phyloP scores from a whole-genome alignment of 2,888 invertebrate genomes.

The Mylabris sibirica region DNA sequence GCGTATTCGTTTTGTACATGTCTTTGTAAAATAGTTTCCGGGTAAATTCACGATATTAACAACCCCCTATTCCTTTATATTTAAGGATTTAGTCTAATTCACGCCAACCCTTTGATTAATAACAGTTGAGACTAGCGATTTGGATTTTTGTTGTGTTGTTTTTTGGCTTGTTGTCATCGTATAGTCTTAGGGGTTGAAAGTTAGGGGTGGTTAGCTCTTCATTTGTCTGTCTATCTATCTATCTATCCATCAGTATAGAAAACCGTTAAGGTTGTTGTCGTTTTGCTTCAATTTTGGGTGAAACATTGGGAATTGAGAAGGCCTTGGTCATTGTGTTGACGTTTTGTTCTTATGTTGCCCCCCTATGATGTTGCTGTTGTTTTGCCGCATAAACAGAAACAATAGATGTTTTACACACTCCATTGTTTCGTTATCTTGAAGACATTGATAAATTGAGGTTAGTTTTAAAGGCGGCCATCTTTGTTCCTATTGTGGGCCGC shows the following conservation, averaged over 20 bases:
- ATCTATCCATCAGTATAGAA: not conserved
- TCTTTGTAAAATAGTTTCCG: conserved; percentile 1
- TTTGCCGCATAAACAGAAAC: conserved; percentile 61
- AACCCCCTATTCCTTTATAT: conserved; percentile 42
- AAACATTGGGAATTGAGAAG: conserved; percentile 40
- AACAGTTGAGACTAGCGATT: not conserved
- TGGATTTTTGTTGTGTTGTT: not conserved
- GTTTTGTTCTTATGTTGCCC: conserved; percentile 52
- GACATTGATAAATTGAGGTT: conserved; percentile 64
- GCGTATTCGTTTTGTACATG: conserved; percentile 4
- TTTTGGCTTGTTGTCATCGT: too few species aligned
- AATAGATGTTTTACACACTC: conserved; percentile 63
- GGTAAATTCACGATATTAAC: conserved; percentile 40
- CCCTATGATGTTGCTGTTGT: conserved; percentile 56
- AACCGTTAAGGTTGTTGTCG: not conserved
- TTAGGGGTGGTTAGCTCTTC: not conserved
- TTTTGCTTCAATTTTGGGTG: not conserved
- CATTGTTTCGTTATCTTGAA: conserved; percentile 63
- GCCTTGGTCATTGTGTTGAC: conserved; percentile 58
- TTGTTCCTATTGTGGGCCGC: conserved; percentile 54
- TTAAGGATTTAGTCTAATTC: conserved; percentile 35
- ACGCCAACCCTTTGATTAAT: not conserved
- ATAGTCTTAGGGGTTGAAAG: too few species aligned
- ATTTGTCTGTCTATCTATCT: too few species aligned
- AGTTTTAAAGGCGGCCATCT: conserved; percentile 61